Base-by-base conservation (phyloP, 1,140 invertebrate genomes). In the Bombus haemorrhoidalis region DNA sequence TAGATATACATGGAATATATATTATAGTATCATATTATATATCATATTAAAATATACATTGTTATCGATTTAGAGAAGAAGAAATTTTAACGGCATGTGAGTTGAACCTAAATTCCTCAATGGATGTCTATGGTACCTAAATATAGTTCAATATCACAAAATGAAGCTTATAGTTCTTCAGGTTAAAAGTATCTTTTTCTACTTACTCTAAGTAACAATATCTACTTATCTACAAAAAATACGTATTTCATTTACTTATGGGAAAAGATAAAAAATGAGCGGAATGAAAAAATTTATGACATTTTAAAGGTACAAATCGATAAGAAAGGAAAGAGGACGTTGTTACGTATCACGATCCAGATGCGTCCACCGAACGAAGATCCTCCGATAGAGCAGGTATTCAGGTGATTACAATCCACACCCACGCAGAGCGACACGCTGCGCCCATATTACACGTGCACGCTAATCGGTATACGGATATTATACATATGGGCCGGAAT, bases 341-440 rank as follows among this genome's bases (percentile, higher is more conserved):
- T 34, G 53, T 73, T 68, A 53, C 25, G 47, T 75, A 76, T 72
- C 72, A 39, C 74, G 84, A 81, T 89, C 83, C 57, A 75, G 79
- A 89, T 88, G 76, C 75, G 62, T 74, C 71, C 71, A 85, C 64
- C 47, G 79, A 72, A 72, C 76, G 43, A 71, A 89, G 88, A 89
- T 89, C 84, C 64, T 66, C 69, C 75, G 88, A 89, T 89, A 89
- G 79, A 69, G 71, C 76, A 75, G 81, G 87, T 86, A 89, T 89
- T 90, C 86, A 76, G 74, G 72, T 87, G 89, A 90, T 90, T 89
- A 89, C 88, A 86, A 90, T 90, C 85, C 82, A 81, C 88, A 77
- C 89, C 89, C 86, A 90, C 89, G 86, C 85, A 37, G 18, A 41
- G 69, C 81, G 81, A 81, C 87, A 78, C 86, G 81, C 68, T 89